Evolutionary conservation across 2,797 vertebrate genomes (phyloP), one percentile per base, ranked within the genome.

Genomic region (Catamblyrhynchus diadema): DNA sequence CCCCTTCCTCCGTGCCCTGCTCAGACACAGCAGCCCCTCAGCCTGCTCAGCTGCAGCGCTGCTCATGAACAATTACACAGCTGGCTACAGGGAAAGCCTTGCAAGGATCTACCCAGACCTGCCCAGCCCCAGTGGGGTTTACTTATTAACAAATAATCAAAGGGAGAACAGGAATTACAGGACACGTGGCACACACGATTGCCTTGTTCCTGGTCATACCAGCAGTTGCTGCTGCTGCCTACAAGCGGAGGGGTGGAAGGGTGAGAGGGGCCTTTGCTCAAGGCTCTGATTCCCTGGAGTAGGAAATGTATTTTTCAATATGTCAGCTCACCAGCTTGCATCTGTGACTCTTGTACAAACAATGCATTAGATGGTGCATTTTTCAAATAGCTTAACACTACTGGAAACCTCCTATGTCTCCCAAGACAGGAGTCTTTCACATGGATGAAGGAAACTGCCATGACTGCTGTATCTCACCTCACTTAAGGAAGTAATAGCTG

Each of bases 81-180:
- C 39, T 22, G 66, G 56, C 33, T 24, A 30, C 5, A 48, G 3
- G 59, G 37, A 79, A 86, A 74, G 30, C 59, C 84, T 81, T 24
- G 0, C 4, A 56, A 90, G 67, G 86, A 67, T 78, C 78, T 70
- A 77, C 47, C 0, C 0, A 81, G 79, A 41, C 45, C 66, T 86
- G 81, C 81, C 86, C 83, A 89, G 15, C 90, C 88, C 70, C 47
- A 39, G 9, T 18, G 54, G 82, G 60, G 86, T 88, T 97, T 96
- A 96, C 95, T 96, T 42, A 97, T 96, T 95, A 96, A 95, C 90
- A 86, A 77, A 91, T 74, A 82, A 90, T 92, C 67, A 69, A 89
- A 88, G 1, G 5, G 62, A 79, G 81, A 70, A 57, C 86, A 79
- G 90, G 90, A 88, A 78, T 54, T 61, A 50, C 73, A 86, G 62